Base-by-base conservation (phyloP, 2,888 invertebrate genomes). In the Leucoma salicis region DNA sequence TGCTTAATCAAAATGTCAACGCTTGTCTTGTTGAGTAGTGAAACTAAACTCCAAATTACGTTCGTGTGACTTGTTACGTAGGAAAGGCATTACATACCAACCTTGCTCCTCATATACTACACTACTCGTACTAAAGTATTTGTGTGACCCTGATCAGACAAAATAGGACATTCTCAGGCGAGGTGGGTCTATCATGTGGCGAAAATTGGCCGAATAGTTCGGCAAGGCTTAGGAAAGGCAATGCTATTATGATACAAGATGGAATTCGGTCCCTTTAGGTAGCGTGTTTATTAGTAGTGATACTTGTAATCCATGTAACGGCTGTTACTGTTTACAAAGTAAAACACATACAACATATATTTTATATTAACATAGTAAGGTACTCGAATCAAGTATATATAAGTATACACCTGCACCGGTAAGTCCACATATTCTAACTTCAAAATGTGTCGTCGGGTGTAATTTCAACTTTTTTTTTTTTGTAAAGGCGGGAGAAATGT, bases 1-100 rank as follows among this genome's bases (percentile, higher is more conserved):
- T 61, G 57, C 65, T 67, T 70, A 68, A 70, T 68, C 63, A 66
- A 63, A 63, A 60, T 59, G 66, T 58, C 69, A 58, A 43, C 52
- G 54, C 59, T 60, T 57, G 57, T 64, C 64, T 61, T 44, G 46
- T 53, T 45, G 43, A 47, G 44, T 42, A 32, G 36, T 46, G 50
- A 46, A 49, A 45, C 41, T 31, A 36, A 39, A 39, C 40, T 33
- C 32, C 39, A 45, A 54, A 50, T 53, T 57, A 48, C 42, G 37
- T 39, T 57, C 15, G 38, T 50, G 24, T 48, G 31, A 61, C 39
- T 49, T 45, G 39, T 45, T 39, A 51, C 15, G 35, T 14, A 4
- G 32, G 32, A 29, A 44, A 50, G 38, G 41, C 36, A 52, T 57
- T 42, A 48, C 39, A 14, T 18, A 42, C 13, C 14, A 39, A 35